Conservation (phyloP, 2,113 vertebrate species). For the Anoura caudifer region DNA sequence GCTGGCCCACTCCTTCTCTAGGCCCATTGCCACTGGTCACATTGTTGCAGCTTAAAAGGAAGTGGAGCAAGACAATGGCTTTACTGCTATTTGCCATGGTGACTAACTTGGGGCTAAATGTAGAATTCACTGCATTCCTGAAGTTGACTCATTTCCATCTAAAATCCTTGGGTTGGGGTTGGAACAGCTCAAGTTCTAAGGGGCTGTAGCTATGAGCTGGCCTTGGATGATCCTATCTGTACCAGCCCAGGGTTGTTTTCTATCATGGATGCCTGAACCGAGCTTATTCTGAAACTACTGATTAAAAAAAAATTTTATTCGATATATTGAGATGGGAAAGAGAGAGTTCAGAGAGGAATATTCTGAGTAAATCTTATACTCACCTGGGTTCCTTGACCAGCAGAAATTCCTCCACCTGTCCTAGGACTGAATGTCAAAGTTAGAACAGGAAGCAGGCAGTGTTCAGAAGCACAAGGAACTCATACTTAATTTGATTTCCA, state of each 20-base stretch:
- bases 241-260: background rate
- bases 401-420: background rate
- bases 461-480: background rate
- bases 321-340: background rate
- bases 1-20: background rate
- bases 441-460: background rate
- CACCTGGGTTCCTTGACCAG: background rate
- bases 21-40: background rate
- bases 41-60: background rate
- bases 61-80: background rate
- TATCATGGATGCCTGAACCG: background rate
- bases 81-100: background rate
- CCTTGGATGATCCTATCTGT: background rate
- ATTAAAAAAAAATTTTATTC: background rate
- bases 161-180: background rate
- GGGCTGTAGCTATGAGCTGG: background rate
- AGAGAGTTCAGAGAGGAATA: background rate
- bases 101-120: conserved; percentile 22
- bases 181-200: background rate
- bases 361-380: background rate
- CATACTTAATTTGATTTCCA: background rate
- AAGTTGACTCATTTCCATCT: conserved; percentile 36
- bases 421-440: background rate
- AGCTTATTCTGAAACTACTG: background rate
- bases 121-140: conserved; percentile 37